A percentile compares a stretch with the other conserved stretches of the same genome.
Conservation (phyloP, 1,140 invertebrate genomes). For the Drosophila melanica region DNA sequence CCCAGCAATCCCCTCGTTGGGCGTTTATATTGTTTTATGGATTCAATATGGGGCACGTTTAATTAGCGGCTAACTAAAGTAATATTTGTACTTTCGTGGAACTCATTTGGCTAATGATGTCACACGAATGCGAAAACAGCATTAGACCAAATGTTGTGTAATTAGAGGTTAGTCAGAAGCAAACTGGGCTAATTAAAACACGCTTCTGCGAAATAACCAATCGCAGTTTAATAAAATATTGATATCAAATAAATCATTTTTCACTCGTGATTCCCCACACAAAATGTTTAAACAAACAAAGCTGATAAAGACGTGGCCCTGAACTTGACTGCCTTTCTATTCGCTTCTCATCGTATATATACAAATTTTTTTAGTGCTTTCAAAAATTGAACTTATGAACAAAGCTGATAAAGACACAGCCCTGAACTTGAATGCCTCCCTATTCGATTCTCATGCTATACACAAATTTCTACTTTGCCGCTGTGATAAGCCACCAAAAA, state of each 20-base stretch:
- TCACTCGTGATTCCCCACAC: too few species aligned
- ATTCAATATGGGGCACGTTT: constrained; percentile 20
- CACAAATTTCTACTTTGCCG: neutral
- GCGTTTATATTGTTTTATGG: constrained; percentile 20
- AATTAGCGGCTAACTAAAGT: constrained; percentile 43
- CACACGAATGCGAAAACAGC: constrained; percentile 24
- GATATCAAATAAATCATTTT: neutral
- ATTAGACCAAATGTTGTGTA: constrained; percentile 24
- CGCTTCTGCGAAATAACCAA: neutral
- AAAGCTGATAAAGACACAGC: constrained; percentile 12
- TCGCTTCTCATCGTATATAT: neutral
- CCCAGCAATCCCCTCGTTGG: neutral
- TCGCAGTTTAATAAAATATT: neutral
- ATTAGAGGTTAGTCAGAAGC: neutral
- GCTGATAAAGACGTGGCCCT: constrained; percentile 12
- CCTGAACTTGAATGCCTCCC: constrained; percentile 28
- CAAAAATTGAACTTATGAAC: neutral
- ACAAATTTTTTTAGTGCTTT: neutral
- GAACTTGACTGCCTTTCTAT: constrained; percentile 7
- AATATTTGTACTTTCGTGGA: constrained; percentile 37
- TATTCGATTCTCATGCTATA: constrained; percentile 1
- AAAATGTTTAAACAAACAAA: neutral
- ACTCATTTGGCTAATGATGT: constrained; percentile 44
- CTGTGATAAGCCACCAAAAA: constrained; percentile 25
- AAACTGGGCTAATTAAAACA: neutral